Base-by-base conservation (phyloP, 1,140 invertebrate genomes). In the Caenorhabditis remanei region DNA sequence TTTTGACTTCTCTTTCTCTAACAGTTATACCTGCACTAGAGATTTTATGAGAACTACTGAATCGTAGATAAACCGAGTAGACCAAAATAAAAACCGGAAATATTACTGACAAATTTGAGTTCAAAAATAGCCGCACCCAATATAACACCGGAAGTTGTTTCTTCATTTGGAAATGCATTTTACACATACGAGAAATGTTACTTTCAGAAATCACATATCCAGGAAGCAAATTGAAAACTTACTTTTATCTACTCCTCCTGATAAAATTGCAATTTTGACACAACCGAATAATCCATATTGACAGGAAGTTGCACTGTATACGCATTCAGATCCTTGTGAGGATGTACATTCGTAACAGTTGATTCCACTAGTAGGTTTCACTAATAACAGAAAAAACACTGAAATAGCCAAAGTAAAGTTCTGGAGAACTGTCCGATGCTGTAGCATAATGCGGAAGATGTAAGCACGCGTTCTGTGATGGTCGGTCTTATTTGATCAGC, bases 291-390 rank as follows among this genome's bases (percentile, higher is more conserved):
- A 67, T 82, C 88, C 88, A 43, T 89, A 89, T 32, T 53, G 46
- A 84, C 88, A 89, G 4, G 88, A 83, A 50, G 82, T 86, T 2
- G 86, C 87, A 40, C 55, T 85, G 71, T 85, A 89, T 1, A 87
- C 84, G 48, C 88, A 89, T 53, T 89, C 88, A n/a, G 43, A 43
- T 53, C 88, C 88, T 61, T 88, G 85, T 24, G 71, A 87, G 19
- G 85, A 85, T 4, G 88, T 89, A 87, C 88, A 89, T 85, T 89
- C 88, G 32, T 88, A 89, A 50, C 88, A 89, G 11, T 89, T 89
- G 13, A 89, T 89, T 43, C 56, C 19, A 43, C 14, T n/a, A 50
- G 21, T 3, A 63, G 5, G 5, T 24, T 32, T 2, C 32, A 32
- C 32, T 13, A 50, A 11, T 24, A 87, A 24, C 24, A 85, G 48